A percentile compares a stretch with the other conserved stretches of the same genome.
Evolutionary conservation across 2,113 vertebrate species (phyloP).

Genomic region (Budorcas taxicolor): DNA sequence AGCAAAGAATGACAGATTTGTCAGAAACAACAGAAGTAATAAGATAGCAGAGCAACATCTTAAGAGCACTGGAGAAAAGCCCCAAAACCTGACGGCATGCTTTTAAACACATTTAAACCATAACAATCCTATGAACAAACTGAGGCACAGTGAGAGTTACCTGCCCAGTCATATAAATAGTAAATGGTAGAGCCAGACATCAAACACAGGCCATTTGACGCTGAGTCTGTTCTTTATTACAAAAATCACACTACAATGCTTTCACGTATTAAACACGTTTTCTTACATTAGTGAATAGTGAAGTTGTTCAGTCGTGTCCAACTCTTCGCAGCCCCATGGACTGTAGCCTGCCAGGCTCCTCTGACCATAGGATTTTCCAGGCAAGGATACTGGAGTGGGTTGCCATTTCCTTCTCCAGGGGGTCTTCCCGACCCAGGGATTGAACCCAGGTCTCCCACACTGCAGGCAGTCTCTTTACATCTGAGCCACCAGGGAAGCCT

Average conservation of each 20-base stretch:
- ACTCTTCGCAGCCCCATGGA: no score
- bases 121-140: neutral
- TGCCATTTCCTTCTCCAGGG: no score
- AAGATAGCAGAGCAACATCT: neutral
- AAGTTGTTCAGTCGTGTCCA: no score
- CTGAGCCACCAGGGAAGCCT: no score
- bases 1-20: neutral
- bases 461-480: no score
- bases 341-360: no score
- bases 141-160: neutral
- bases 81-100: neutral
- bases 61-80: neutral
- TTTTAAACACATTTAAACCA: neutral
- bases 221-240: neutral
- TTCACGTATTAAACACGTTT: neutral
- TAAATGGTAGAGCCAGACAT: neutral
- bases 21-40: neutral
- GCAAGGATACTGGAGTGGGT: no score
- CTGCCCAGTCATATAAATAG: neutral
- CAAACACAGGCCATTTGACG: neutral
- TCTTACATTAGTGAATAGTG: neutral
- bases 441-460: no score
- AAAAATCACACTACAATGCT: accelerated
- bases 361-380: no score
- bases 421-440: no score